Evolutionary conservation across 1,140 invertebrate species (phyloP), one percentile per base, ranked within the genome.

Genomic region (Aphelenchoides avenae): DNA sequence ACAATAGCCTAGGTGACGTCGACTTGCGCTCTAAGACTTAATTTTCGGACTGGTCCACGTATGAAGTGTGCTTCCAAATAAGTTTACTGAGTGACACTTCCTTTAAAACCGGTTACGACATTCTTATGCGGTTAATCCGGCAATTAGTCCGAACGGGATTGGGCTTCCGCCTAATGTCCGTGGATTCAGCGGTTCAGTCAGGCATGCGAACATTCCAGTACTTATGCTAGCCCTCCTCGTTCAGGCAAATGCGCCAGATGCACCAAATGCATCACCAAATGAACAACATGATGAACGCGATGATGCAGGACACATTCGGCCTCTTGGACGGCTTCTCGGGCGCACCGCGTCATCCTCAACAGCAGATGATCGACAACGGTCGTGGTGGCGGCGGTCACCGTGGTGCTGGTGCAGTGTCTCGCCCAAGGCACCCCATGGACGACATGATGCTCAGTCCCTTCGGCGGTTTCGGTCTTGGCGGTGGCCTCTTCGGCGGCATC

Each of bases 191-290:
- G n/a, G n/a, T n/a, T n/a, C n/a, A n/a, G n/a, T n/a, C n/a, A n/a
- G n/a, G n/a, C n/a, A n/a, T n/a, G n/a, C n/a, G n/a, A n/a, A n/a
- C n/a, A n/a, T n/a, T n/a, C n/a, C n/a, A n/a, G n/a, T n/a, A n/a
- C n/a, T n/a, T n/a, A n/a, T n/a, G n/a, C n/a, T n/a, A n/a, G n/a
- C n/a, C n/a, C n/a, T 59, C 13, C n/a, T 15, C 27, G 40, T 75
- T 73, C 22, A 70, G 70, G 2, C 37, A 70, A 26, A 72, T 75
- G 50, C 70, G 62, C 27, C 68, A 71, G 26, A 68, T 72, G 68
- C 18, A 42, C 6, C 33, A 68, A 26, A 51, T 59, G 40, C 41
- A 59, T 9, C 55, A 58, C 11, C 46, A 59, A 30, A 70, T 70
- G 67, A 56, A 70, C 22, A 47, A 62, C 4, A 66, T 67, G 48